Evolutionary conservation across 2,797 vertebrate species (phyloP).

Genomic region (Pristis pectinata): DNA sequence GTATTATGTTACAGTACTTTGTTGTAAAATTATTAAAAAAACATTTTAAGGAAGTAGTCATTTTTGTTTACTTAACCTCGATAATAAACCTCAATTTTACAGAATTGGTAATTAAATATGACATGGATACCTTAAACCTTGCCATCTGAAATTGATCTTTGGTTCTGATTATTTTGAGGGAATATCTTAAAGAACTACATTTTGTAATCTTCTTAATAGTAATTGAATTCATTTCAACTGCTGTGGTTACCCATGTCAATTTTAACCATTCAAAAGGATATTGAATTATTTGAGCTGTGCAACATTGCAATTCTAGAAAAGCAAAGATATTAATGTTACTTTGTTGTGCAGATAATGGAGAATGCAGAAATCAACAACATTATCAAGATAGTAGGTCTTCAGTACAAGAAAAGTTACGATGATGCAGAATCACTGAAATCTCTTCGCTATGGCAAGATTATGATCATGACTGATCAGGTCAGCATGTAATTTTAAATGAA

Average conservation of each 20-base stretch:
- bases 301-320: constrained; percentile 12
- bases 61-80: neutral
- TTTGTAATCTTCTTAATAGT: neutral
- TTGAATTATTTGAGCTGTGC: neutral
- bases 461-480: constrained; percentile 92
- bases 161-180: neutral
- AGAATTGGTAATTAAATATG: neutral
- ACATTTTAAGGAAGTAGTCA: neutral
- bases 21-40: neutral
- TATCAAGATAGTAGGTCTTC: constrained; percentile 83
- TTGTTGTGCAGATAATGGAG: constrained; percentile 73
- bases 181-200: neutral
- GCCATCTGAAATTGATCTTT: neutral
- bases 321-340: neutral
- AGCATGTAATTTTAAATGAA: constrained; percentile 25
- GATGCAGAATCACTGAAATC: constrained; percentile 76
- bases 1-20: neutral
- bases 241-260: neutral
- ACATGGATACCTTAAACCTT: neutral
- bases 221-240: neutral
- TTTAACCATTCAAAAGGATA: neutral
- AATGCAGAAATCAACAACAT: constrained; percentile 88
- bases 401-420: constrained; percentile 86
- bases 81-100: neutral
- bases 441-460: constrained; percentile 81